phyloP scores from a whole-genome alignment of 2,797 vertebrate species.

The Esox lucius region DNA sequence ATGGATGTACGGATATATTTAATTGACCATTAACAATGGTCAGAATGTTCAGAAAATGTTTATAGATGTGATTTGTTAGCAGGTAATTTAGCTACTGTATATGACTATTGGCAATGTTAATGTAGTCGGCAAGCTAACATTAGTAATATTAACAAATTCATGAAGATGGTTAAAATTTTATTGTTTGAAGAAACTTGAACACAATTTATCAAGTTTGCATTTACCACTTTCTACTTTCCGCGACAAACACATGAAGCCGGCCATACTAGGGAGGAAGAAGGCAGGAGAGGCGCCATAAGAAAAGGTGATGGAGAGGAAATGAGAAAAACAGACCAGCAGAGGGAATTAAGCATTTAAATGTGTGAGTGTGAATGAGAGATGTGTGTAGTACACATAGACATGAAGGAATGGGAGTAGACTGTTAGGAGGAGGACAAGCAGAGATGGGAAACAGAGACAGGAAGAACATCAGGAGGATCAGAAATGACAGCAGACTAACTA shows the following conservation, averaged over 20 bases:
- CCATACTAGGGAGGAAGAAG: not conserved
- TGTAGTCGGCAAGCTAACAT: no score
- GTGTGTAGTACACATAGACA: not conserved
- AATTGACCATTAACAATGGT: no score
- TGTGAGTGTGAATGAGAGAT: conserved; percentile 17
- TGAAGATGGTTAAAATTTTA: no score
- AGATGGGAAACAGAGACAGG: not conserved
- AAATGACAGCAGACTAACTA: not conserved
- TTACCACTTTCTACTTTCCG: no score
- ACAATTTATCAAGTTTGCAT: no score
- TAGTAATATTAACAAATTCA: no score
- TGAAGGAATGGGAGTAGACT: not conserved
- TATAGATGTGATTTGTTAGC: no score
- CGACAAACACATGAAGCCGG: not conserved
- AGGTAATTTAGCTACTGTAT: no score
- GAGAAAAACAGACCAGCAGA: not conserved
- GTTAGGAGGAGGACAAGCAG: not conserved
- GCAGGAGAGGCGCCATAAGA: not conserved
- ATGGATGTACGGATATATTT: no score
- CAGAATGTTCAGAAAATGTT: no score
- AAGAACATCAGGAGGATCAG: conserved; percentile 9
- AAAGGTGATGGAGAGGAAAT: conserved; percentile 9
- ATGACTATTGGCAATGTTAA: no score
- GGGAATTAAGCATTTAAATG: not conserved
- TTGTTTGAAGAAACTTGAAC: no score